Evolutionary conservation across 2,797 vertebrate species (phyloP), one percentile per base, ranked within the genome.

Genomic region (Sorex maritimensis): DNA sequence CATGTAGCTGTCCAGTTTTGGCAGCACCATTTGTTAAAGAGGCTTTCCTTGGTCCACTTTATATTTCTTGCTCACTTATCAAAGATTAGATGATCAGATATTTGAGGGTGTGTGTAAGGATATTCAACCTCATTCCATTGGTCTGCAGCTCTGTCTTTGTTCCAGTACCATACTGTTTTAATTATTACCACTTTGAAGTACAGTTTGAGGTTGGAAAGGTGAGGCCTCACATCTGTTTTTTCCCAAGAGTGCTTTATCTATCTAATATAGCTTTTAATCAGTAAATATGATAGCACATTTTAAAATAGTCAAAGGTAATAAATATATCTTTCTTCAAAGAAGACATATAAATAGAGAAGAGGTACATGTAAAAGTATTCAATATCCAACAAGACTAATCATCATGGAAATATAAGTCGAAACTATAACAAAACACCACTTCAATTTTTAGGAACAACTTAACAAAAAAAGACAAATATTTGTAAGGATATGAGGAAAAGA

Each of bases 231-330:
- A 44, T 44, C 41, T 44, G 34, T 44, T 44, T 44, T 44, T 44
- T 44, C 7, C 41, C 41, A 44, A 44, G 41, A 44, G 41, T 61
- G 69, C 10, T 69, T 14, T 46, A 44, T 21, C 28, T 44, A 44
- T 44, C 41, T 44, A 90, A 90, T 24, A 55, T 44, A 69, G 19
- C 69, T 91, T 83, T 52, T 58, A 77, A 77, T 75, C 13, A 30
- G 28, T 14, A 77, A 52, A 21, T 84, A 26, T 77, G 34, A 68
- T 69, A 58, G 58, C 30, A 1, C 61, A 61, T 58, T 44, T 77
- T 68, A 14, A 91, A 91, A 84, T 84, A 26, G 26, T 46, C 71
- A 75, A 77, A 77, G 34, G 21, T 6, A 21, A 52, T 52, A 52
- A 55, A 49, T 41, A 38, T 7, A 52, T 5, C 58, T 55, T 58